phyloP scores from a whole-genome alignment of 1,140 invertebrate species.

The Sinella curviseta region DNA sequence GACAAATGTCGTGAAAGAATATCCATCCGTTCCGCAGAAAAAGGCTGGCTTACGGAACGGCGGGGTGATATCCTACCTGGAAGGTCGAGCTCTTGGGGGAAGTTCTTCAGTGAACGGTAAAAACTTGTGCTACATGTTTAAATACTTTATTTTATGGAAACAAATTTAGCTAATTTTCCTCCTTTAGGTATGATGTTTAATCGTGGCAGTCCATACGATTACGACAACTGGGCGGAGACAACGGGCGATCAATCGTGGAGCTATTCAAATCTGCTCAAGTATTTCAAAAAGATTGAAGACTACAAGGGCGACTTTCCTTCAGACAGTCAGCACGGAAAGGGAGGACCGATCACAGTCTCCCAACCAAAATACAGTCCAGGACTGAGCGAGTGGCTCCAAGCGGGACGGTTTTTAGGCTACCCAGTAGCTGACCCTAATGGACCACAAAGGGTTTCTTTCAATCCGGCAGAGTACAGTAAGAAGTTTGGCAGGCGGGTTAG shows the following conservation, averaged over 20 bases:
- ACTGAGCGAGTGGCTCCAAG: conserved; percentile 21
- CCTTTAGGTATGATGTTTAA: neutral
- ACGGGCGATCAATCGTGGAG: conserved; percentile 30
- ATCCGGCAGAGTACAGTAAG: neutral
- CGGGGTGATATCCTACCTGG: conserved; percentile 60
- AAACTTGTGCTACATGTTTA: too few species aligned
- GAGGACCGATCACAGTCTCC: conserved; percentile 50
- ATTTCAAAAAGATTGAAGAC: conserved; percentile 36
- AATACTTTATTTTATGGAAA: too few species aligned
- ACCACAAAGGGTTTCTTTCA: conserved; percentile 9
- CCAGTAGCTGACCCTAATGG: conserved; percentile 33
- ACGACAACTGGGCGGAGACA: conserved; percentile 38
- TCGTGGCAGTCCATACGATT: conserved; percentile 31
- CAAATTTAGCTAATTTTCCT: neutral
- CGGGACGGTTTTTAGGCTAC: conserved; percentile 36
- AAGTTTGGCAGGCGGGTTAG: conserved; percentile 15
- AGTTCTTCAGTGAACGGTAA: neutral
- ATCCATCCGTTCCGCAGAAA: conserved; percentile 68
- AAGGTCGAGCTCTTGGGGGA: conserved; percentile 59
- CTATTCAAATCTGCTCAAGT: conserved; percentile 34
- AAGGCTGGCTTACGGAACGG: conserved; percentile 66
- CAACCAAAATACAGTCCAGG: conserved; percentile 33
- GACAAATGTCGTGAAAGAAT: neutral
- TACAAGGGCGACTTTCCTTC: conserved; percentile 22
- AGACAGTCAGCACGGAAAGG: conserved; percentile 27